A percentile compares a stretch with the other conserved stretches of the same genome.
Conservation (phyloP, 2,888 invertebrate species). For the Leptogaster cylindrica region DNA sequence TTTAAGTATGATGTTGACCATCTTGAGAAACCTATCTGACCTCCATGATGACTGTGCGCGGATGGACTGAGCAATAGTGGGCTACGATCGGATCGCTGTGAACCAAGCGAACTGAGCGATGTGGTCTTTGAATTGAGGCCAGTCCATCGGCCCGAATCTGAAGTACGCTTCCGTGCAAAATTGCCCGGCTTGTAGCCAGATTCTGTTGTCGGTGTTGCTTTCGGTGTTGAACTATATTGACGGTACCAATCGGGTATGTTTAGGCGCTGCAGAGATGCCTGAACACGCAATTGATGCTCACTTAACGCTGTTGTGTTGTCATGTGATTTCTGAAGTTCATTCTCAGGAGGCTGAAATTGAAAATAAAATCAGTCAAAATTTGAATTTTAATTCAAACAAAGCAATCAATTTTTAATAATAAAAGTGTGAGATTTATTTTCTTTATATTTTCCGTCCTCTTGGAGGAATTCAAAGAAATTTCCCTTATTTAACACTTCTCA, state of each 20-base stretch:
- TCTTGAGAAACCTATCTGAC: conserved; percentile 61
- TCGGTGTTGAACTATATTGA: conserved; percentile 57
- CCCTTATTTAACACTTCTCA: too few species aligned
- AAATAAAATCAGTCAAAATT: conserved; percentile 8
- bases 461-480: too few species aligned
- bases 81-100: conserved; percentile 61
- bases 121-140: conserved; percentile 85
- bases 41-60: conserved; percentile 62
- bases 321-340: conserved; percentile 82
- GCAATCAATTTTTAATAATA: too few species aligned
- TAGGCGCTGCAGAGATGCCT: conserved; percentile 90
- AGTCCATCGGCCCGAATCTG: conserved; percentile 69
- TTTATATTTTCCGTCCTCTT: too few species aligned
- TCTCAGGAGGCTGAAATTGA: conserved; percentile 82
- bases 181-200: conserved; percentile 71
- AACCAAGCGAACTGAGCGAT: conserved; percentile 78
- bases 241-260: conserved; percentile 96
- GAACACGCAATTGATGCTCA: conserved; percentile 92
- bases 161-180: conserved; percentile 79
- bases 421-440: too few species aligned
- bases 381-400: too few species aligned
- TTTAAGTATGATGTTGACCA: conserved; percentile 80
- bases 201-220: conserved; percentile 48
- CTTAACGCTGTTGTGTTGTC: conserved; percentile 75
- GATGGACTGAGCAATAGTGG: conserved; percentile 61